Evolutionary conservation across 2,113 vertebrate species (phyloP).

Genomic region (Chrysochloris asiatica): DNA sequence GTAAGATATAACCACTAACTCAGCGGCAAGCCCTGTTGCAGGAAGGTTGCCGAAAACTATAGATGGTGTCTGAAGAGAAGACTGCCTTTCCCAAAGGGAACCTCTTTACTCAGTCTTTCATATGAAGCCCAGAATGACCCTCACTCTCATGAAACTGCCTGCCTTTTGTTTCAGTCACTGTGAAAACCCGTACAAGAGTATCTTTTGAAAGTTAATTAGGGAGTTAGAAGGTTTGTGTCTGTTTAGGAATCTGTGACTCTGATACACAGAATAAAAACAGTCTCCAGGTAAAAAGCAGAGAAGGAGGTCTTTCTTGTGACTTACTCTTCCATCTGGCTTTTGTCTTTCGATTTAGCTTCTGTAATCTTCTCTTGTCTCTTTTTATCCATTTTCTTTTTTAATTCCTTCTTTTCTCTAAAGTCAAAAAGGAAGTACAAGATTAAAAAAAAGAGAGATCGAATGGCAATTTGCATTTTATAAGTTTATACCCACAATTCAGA

Average conservation of each 20-base stretch:
- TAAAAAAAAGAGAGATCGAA: constrained; percentile 17
- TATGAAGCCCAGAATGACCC: neutral
- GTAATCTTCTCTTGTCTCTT: constrained; percentile 97
- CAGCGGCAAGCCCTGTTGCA: neutral
- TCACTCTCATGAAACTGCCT: neutral
- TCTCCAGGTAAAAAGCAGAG: neutral
- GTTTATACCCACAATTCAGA: neutral
- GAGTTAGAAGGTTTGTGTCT: neutral
- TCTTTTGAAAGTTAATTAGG: neutral
- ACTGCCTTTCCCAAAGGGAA: neutral
- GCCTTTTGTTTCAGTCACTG: neutral
- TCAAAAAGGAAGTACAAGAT: constrained; percentile 42
- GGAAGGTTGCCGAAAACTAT: neutral
- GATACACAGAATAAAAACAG: neutral
- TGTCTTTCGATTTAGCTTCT: constrained; percentile 96
- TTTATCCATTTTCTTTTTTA: constrained; percentile 99
- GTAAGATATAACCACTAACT: neutral
- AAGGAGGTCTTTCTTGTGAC: constrained; percentile 63
- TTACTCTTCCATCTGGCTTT: constrained; percentile 97
- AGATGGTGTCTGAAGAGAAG: neutral
- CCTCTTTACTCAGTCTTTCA: neutral
- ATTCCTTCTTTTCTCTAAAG: constrained; percentile 95
- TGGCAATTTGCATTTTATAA: neutral
- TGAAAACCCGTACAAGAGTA: neutral
- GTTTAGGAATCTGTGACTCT: neutral